Base-by-base conservation (phyloP, 2,113 vertebrate genomes). In the Chaetops frenatus region DNA sequence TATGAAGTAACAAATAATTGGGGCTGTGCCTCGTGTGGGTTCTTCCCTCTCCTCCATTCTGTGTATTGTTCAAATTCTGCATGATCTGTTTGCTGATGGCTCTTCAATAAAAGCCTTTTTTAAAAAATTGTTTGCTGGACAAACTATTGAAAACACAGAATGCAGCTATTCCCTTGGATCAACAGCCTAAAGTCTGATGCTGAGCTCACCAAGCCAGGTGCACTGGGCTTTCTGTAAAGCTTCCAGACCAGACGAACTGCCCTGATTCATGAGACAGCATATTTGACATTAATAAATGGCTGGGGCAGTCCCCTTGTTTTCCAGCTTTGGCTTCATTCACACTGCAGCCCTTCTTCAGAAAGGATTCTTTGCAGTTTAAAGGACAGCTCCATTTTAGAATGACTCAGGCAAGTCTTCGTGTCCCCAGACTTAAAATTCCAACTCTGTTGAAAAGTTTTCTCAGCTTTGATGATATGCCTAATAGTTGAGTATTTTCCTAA, bases 211-310 rank as follows among this genome's bases (percentile, higher is more conserved):
- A 77, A 82, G 85, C 96, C 97, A 97, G 98, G 97, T 98, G 97
- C 95, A 95, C 21, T 42, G 91, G 44, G 72, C 96, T 95, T 97
- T 96, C 95, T 97, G 91, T 97, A 36, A 93, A 84, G 78, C 93
- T 96, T 98, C 94, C 95, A 96, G 87, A 89, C 45, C 92, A 91
- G 96, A 96, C 94, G 96, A 95, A 94, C 95, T 95, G 73, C 93
- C 91, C 94, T 72, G 93, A 97, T 97, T 97, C 96, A 96, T 94
- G 94, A 82, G 95, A 91, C 94, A 70, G 88, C 92, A 95, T 97
- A 95, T 96, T 88, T 98, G 97, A 98, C 97, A 58, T 97, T 98
- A 98, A 98, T 97, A 98, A 98, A 98, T 97, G 96, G 93, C 97
- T 40, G 50, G 88, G 92, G 92, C 80, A 91, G 82, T 95, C 91